These are phyloP conservation scores for Hemaris fuciformis DNA, from an alignment of 2,888 invertebrate species.

Conservation along the genomic window DNA sequence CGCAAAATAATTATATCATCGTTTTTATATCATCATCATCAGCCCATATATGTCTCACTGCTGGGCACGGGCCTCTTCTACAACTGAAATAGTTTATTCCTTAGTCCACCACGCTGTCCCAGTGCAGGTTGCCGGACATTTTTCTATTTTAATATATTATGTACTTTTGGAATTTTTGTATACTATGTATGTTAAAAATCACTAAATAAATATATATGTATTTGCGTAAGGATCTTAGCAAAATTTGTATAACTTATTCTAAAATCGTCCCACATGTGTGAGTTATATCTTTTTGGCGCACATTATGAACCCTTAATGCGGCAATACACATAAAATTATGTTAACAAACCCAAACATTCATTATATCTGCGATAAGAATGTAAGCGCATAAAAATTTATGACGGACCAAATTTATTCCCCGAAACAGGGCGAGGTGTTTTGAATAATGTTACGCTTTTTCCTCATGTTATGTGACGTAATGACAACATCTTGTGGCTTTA, in stretches of 20 bases:
- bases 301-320: not conserved
- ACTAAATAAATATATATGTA: no score
- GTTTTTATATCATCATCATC: no score
- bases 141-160: no score
- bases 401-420: not conserved
- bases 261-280: not conserved
- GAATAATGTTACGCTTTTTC: not conserved
- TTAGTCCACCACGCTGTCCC: no score
- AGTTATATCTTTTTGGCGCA: not conserved
- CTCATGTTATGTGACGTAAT: not conserved
- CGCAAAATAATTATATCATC: no score
- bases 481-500: not conserved
- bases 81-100: no score
- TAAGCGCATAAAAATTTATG: slow-evolving; percentile 6
- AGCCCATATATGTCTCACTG: no score
- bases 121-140: no score
- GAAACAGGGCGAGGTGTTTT: not conserved
- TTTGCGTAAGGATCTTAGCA: not conserved
- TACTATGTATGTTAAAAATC: no score
- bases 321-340: not conserved
- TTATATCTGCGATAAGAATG: not conserved
- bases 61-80: no score
- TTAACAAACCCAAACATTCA: not conserved
- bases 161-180: no score
- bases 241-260: not conserved